A percentile compares a stretch with the other conserved stretches of the same genome.
Evolutionary conservation across 2,888 invertebrate species (phyloP).

Genomic region (Apeira syringaria): DNA sequence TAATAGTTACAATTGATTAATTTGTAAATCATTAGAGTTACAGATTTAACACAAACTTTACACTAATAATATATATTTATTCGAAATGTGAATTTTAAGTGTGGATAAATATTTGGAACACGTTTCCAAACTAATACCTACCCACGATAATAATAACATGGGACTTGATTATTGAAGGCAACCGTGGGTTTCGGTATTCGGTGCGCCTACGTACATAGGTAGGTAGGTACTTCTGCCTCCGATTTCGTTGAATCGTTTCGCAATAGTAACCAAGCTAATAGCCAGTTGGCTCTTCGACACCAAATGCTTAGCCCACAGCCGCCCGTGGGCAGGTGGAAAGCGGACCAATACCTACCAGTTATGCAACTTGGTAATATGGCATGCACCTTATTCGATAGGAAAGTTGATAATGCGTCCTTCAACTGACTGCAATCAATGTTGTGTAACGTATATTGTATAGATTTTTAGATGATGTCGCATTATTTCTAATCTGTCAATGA

Average conservation of each 20-base stretch:
- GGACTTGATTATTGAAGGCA: constrained; percentile 46
- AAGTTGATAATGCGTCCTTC: constrained; percentile 57
- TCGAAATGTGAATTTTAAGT: background rate
- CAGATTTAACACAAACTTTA: too few species aligned
- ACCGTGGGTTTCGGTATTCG: constrained; percentile 52
- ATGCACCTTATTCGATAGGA: constrained; percentile 65
- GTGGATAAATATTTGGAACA: constrained; percentile 10
- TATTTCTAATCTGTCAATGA: too few species aligned
- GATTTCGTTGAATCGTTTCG: constrained; percentile 58
- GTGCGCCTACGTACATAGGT: constrained; percentile 54
- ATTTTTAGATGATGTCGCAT: too few species aligned
- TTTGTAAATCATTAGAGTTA: too few species aligned
- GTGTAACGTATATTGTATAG: constrained; percentile 10
- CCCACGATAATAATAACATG: constrained; percentile 39
- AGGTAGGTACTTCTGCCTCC: constrained; percentile 37
- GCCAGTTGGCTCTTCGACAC: constrained; percentile 50
- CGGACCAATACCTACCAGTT: constrained; percentile 60
- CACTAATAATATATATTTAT: background rate
- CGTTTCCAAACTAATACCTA: constrained; percentile 26
- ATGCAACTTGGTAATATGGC: constrained; percentile 67
- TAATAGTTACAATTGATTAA: too few species aligned
- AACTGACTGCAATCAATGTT: constrained; percentile 32
- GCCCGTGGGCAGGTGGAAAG: constrained; percentile 78
- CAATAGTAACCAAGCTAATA: constrained; percentile 55
- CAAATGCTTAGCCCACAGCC: constrained; percentile 72